A percentile compares a stretch with the other conserved stretches of the same genome.
Conservation (phyloP, 35 echinoderm and acorn worm species). For the Eucidaris tribuloides region DNA sequence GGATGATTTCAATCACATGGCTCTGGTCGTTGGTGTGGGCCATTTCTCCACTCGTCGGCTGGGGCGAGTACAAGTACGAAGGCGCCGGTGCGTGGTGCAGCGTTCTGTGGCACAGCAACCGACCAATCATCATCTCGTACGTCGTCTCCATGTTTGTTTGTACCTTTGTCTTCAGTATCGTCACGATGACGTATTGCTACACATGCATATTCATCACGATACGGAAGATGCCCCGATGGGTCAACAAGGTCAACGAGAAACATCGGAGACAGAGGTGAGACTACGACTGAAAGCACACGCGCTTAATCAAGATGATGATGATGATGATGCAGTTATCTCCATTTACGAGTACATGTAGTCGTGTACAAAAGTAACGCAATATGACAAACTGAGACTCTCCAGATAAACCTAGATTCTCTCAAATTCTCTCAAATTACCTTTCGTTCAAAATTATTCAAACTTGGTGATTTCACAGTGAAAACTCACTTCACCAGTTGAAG, state of each 20-base stretch:
- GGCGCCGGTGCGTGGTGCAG: conserved; percentile 25
- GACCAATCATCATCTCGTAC: neutral
- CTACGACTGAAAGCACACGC: neutral
- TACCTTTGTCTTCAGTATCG: neutral
- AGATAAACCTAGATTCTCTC: too few relatives aligned
- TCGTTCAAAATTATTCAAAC: too few relatives aligned
- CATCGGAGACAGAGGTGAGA: neutral
- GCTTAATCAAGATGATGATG: too few relatives aligned
- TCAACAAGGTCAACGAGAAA: neutral
- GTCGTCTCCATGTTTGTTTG: conserved; percentile 2
- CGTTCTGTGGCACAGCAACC: conserved; percentile 1
- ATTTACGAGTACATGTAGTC: too few relatives aligned
- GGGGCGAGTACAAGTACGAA: conserved; percentile 18
- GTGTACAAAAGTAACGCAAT: too few relatives aligned
- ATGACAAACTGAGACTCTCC: too few relatives aligned
- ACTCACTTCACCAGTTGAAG: too few relatives aligned
- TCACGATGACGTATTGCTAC: conserved; percentile 16
- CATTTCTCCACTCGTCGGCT: conserved; percentile 21
- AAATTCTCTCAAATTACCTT: too few relatives aligned
- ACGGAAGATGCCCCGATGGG: neutral
- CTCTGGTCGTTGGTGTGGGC: conserved; percentile 19
- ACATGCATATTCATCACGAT: neutral
- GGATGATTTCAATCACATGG: conserved; percentile 11
- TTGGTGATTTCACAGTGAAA: too few relatives aligned
- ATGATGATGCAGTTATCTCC: too few relatives aligned